These are phyloP conservation scores for Catostomus latipinnis DNA, from an alignment of 2,797 vertebrate genomes.

Conservation along the genomic window DNA sequence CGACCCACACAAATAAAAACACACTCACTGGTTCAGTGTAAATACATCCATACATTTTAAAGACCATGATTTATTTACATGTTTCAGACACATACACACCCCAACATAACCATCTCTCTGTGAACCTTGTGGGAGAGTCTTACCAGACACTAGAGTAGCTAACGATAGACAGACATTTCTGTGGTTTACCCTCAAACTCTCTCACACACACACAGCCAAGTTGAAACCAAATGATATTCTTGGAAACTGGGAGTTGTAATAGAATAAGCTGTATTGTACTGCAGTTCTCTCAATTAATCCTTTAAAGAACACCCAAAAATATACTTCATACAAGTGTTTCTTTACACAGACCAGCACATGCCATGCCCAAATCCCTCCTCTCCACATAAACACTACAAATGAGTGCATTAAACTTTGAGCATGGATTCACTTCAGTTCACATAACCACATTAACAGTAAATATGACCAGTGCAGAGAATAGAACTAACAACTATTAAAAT, in stretches of 20 bases:
- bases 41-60: neutral
- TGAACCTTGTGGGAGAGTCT: conserved; percentile 18
- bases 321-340: conserved; percentile 12
- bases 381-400: conserved; percentile 1
- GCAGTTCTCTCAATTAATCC: conserved; percentile 29
- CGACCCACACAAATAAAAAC: neutral
- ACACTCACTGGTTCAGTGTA: neutral
- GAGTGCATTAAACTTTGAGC: neutral
- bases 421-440: conserved; percentile 21
- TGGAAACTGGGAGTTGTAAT: conserved; percentile 34
- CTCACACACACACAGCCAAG: conserved; percentile 28
- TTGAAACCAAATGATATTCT: conserved; percentile 37
- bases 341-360: neutral
- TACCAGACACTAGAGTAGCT: conserved; percentile 22
- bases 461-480: neutral
- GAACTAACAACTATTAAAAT: neutral
- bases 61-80: neutral
- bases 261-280: conserved; percentile 12
- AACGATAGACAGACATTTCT: conserved; percentile 26
- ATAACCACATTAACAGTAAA: conserved; percentile 11
- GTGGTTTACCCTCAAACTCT: conserved; percentile 51
- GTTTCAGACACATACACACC: neutral
- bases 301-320: conserved; percentile 26
- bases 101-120: conserved; percentile 7
- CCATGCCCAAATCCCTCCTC: conserved; percentile 9